Base-by-base conservation (phyloP, 2,797 vertebrate genomes). In the Borostomias antarcticus region DNA sequence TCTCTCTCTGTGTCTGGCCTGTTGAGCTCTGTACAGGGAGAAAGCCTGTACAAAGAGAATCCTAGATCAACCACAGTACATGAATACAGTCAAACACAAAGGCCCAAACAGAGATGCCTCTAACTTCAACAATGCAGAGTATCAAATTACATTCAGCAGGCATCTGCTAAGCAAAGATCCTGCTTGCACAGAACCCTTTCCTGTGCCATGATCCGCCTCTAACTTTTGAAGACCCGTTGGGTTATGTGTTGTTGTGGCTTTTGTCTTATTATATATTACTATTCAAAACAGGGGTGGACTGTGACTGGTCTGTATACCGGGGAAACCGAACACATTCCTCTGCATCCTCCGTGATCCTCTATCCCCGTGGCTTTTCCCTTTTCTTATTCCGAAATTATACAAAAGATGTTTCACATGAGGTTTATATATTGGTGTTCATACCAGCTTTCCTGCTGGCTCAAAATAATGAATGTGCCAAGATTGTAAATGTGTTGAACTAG, bases 41-140 rank as follows among this genome's bases (percentile, higher is more conserved):
- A 85, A 78, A 77, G 81, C 40, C 64, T 70, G 64, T 82, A 88
- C 85, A 91, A 91, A 91, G 89, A 91, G 88, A 90, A 91, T 90
- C 69, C 66, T 77, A 87, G 83, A 91, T 88, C 87, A 86, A 79
- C 82, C 78, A 74, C 71, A 71, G 80, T 79, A 79, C 78, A 85
- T 83, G 85, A 87, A 83, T 81, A 66, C 77, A 83, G 76, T 75
- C 64, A 57, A 80, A 69, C 82, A 86, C 83, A 89, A 86, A 80
- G 77, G 70, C 52, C 79, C 85, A 86, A 86, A 85, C 81, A 81
- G 73, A 23, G 9, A 62, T 70, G 73, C 73, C 75, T 74, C 66
- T 66, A 73, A n/a, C 77, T 69, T 76, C 64, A 61, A 78, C 74
- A 76, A 69, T 70, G 62, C 69, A 52, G 68, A 51, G 62, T 68